Evolutionary conservation across 2,888 invertebrate species (phyloP), one percentile per base, ranked within the genome.

Genomic region (Mythimna lalbum): DNA sequence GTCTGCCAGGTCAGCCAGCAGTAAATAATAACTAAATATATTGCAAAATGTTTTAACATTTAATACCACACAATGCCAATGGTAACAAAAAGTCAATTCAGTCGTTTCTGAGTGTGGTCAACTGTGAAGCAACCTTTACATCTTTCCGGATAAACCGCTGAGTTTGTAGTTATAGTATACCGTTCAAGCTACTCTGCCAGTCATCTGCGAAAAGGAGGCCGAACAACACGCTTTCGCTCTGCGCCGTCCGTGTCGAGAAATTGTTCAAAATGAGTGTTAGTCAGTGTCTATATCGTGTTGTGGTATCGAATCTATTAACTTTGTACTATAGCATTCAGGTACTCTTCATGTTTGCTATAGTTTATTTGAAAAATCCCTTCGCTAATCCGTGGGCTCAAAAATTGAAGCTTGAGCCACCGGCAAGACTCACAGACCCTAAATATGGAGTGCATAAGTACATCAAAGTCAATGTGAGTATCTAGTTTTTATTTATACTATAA

Each of bases 361-460:
- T 84, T 49, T 92, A 89, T 81, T 69, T 93, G 60, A 93, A 89
- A 82, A 92, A 92, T 73, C 91, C 93, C 0, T 92, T 94, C 61
- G 77, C 79, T 31, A 90, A 82, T 66, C 91, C 93, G 0, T 92
- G 92, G 90, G 81, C 84, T 23, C 86, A 90, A 52, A 96, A 95
- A 81, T 87, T 95, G 69, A 91, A 95, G 66, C 85, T 95, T 67
- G 89, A 92, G 59, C 96, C 96, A 7, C 97, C 97, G 33, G 78
- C 89, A n/a, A 90, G 89, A 73, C 90, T 96, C 2, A 89, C 88
- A 9, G 95, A 96, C 80, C 93, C 96, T 6, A 95, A 95, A 80
- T 96, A 95, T 87, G 96, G 97, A 72, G 88, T 93, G 14, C 97
- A 97, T 82, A 95, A 95, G 78, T 97, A 96, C 82, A 88, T 96